Conservation (phyloP, 2,797 vertebrate species). For the Gastrophryne carolinensis region DNA sequence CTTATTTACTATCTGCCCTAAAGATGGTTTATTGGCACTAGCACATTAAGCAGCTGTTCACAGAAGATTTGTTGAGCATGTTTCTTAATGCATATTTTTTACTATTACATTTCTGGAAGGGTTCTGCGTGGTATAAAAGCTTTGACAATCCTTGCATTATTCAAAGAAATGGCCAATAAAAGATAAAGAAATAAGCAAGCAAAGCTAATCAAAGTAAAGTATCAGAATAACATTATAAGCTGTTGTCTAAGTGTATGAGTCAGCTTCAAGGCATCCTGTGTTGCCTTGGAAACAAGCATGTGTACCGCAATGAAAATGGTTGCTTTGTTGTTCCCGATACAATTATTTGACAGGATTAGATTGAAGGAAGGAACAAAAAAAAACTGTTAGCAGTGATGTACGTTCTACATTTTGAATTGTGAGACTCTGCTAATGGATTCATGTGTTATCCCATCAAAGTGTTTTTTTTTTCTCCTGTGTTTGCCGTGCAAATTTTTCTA, state of each 20-base stretch:
- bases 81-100: constrained; percentile 13
- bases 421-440: constrained; percentile 11
- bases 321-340: constrained; percentile 35
- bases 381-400: constrained; percentile 1
- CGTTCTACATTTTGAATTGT: background rate
- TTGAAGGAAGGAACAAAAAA: background rate
- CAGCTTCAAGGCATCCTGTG: constrained; percentile 26
- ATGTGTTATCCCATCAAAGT: constrained; percentile 13
- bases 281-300: constrained; percentile 29
- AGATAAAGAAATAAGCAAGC: background rate
- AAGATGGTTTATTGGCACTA: background rate
- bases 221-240: constrained; percentile 18
- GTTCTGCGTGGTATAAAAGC: constrained; percentile 10
- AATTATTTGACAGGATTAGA: constrained; percentile 24
- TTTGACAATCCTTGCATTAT: constrained; percentile 13
- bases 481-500: constrained; percentile 36
- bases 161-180: background rate
- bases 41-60: constrained; percentile 9
- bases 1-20: background rate
- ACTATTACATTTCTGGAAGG: constrained; percentile 12
- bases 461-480: background rate
- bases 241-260: constrained; percentile 18
- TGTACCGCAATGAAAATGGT: constrained; percentile 2
- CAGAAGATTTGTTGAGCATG: constrained; percentile 1
- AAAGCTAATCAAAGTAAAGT: background rate